Evolutionary conservation across 1,140 invertebrate species (phyloP).

Genomic region (Dreissena rostriformis): DNA sequence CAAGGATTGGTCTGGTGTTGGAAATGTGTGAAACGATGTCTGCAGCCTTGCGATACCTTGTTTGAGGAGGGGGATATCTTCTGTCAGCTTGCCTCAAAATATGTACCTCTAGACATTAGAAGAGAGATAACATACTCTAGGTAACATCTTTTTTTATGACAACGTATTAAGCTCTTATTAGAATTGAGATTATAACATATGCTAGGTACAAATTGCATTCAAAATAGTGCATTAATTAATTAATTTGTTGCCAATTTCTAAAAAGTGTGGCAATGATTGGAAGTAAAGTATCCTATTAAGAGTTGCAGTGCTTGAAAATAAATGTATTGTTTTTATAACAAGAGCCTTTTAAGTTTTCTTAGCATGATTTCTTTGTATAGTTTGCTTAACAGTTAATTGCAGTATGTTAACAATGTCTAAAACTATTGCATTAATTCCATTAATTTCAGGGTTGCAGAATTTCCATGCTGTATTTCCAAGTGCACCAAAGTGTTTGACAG

Average conservation of each 20-base stretch:
- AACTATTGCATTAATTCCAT: neutral
- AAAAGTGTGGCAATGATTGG: neutral
- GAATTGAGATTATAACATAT: too few species aligned
- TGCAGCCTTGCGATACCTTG: constrained; percentile 52
- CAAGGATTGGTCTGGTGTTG: constrained; percentile 48
- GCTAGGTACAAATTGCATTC: neutral
- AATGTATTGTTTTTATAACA: neutral
- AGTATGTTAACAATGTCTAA: neutral
- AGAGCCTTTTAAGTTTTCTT: neutral
- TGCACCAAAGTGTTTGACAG: constrained; percentile 44
- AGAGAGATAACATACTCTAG: constrained; percentile 24
- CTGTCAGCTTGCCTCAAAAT: constrained; percentile 61
- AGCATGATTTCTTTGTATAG: neutral
- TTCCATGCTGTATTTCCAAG: constrained; percentile 41
- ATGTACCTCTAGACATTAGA: constrained; percentile 54
- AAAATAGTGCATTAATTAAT: neutral
- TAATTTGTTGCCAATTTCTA: neutral
- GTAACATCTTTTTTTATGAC: too few species aligned
- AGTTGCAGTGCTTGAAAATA: neutral
- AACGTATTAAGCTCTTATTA: too few species aligned
- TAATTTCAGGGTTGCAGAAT: constrained; percentile 29
- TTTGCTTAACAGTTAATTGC: neutral
- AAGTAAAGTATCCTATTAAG: neutral
- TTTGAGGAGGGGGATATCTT: constrained; percentile 71
- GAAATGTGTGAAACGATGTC: constrained; percentile 58